phyloP scores from a whole-genome alignment of 2,113 vertebrate genomes.

The Hemichromis elongatus region DNA sequence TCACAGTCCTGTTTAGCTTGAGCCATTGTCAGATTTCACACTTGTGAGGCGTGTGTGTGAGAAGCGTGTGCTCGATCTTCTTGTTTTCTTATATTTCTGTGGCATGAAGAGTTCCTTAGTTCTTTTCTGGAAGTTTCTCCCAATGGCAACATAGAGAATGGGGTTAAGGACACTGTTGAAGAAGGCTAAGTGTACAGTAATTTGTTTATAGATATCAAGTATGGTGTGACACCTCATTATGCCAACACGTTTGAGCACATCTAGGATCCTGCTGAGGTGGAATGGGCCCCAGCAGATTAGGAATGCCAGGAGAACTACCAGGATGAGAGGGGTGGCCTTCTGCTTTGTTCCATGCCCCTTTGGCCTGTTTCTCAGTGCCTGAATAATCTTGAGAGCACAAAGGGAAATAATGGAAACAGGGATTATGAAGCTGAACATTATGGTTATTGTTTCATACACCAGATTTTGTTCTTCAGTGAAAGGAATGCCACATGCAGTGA shows the following conservation, averaged over 20 bases:
- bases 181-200: constrained; percentile 72
- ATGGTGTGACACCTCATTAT: too few species aligned
- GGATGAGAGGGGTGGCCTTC: constrained; percentile 78
- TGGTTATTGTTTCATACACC: constrained; percentile 65
- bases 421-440: constrained; percentile 76
- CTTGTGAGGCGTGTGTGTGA: background rate
- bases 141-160: constrained; percentile 85
- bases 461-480: too few species aligned
- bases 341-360: constrained; percentile 70
- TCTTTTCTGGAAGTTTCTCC: constrained; percentile 85
- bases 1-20: background rate
- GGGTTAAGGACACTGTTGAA: constrained; percentile 93
- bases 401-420: constrained; percentile 75
- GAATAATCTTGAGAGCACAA: constrained; percentile 76
- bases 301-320: constrained; percentile 82
- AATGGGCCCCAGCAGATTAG: constrained; percentile 86
- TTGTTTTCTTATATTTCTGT: background rate
- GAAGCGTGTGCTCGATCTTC: rapidly evolving
- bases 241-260: background rate
- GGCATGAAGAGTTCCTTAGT: constrained; percentile 54
- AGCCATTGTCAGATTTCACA: rapidly evolving
- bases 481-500: too few species aligned
- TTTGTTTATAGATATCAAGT: constrained; percentile 18
- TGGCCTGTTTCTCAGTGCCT: constrained; percentile 63
- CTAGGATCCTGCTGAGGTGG: constrained; percentile 72